phyloP scores from a whole-genome alignment of 1,140 invertebrate species.

The Leptopilina clavipes region DNA sequence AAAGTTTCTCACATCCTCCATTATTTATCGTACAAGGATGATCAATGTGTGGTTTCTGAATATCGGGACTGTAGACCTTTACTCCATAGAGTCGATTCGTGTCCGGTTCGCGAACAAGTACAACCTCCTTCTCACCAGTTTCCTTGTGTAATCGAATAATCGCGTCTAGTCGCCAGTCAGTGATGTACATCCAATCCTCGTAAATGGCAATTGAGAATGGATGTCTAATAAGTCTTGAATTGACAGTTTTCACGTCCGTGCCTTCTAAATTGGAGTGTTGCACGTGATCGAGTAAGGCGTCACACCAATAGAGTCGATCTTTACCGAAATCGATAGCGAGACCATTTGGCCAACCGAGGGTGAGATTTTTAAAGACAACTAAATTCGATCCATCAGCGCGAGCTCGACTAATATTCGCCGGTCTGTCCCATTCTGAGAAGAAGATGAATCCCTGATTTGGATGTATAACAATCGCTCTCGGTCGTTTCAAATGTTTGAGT shows the following conservation, averaged over 20 bases:
- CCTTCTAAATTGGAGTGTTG: constrained; percentile 97
- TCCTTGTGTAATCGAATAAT: constrained; percentile 94
- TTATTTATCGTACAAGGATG: constrained; percentile 91
- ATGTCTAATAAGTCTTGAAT: constrained; percentile 91
- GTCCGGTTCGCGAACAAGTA: constrained; percentile 90
- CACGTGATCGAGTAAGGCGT: constrained; percentile 95
- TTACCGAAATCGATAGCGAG: constrained; percentile 92
- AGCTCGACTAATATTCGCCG: constrained; percentile 94
- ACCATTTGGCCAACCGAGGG: constrained; percentile 97
- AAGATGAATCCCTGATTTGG: constrained; percentile 95
- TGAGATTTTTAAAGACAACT: constrained; percentile 92
- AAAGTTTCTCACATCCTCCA: constrained; percentile 95
- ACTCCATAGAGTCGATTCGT: constrained; percentile 94
- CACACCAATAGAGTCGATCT: constrained; percentile 95
- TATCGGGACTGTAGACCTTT: constrained; percentile 88
- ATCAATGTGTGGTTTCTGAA: constrained; percentile 82
- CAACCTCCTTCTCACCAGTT: constrained; percentile 89
- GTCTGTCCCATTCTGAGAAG: constrained; percentile 97
- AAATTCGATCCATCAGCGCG: constrained; percentile 91
- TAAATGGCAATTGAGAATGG: constrained; percentile 97
- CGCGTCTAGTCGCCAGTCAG: constrained; percentile 97
- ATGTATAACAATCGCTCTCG: constrained; percentile 96
- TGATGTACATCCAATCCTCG: constrained; percentile 96
- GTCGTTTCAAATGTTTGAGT: constrained; percentile 91
- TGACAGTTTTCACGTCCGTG: constrained; percentile 92